Base-by-base conservation (phyloP, 2,888 invertebrate species). In the Brachyptera putata region DNA sequence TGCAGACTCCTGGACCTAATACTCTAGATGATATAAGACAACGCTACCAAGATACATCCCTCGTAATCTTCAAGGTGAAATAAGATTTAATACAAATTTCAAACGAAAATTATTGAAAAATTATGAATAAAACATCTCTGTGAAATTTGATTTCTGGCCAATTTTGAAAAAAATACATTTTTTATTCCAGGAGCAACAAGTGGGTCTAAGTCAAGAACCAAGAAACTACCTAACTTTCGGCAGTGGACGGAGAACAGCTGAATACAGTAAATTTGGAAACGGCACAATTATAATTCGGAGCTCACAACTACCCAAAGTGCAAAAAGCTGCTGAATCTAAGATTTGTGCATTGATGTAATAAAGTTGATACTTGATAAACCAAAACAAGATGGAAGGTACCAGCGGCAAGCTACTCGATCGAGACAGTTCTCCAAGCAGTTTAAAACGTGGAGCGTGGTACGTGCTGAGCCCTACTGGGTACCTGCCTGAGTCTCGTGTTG, bases 201-300 rank as follows among this genome's bases (percentile, higher is more conserved):
- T 62, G 67, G 57, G 11, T 64, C 66, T 62, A 67, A 58, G 11
- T 64, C 66, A 24, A 64, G 61, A 5, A 68, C 65, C 22, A 26
- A 34, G 25, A 2, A 72, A 67, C 56, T 74, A 71, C 61, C 60
- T 74, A 41, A 71, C 68, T 60, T 72, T 72, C 60, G 75, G 75
- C 5, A 66, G 62, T 24, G 73, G 73, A 63, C 70, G 75, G 34
- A 69, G 73, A 60, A 72, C 71, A 9, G 70, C 68, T 60, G 70
- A 71, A 56, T 74, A 75, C 63, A 72, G 70, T 60, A 75, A 66
- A 65, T 70, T 71, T 62, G 75, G 75, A 36, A 75, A 75, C 61
- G 69, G 72, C 22, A 69, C 73, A 7, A 71, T 74, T 9, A 68
- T 73, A 26, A 65, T 59, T 25, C 36, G 58, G 34, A 55, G 37